phyloP scores from a whole-genome alignment of 2,888 invertebrate species.

The Bimastos eiseni region DNA sequence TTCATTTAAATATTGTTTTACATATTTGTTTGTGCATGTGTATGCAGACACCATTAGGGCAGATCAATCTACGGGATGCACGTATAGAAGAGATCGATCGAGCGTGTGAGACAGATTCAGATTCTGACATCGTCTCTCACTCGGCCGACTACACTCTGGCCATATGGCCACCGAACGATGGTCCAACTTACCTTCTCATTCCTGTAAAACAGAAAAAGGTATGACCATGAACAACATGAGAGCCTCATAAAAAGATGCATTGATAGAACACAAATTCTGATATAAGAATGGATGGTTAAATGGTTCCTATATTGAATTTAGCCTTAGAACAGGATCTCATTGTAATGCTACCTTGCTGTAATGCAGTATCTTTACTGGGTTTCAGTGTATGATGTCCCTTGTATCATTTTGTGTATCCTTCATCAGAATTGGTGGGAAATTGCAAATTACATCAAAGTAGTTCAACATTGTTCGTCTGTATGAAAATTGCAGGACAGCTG shows the following conservation, averaged over 20 bases:
- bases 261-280: too few species aligned
- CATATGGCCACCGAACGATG: conserved; percentile 88
- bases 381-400: too few species aligned
- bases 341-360: too few species aligned
- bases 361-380: too few species aligned
- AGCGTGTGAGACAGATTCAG: conserved; percentile 65
- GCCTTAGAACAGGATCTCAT: too few species aligned
- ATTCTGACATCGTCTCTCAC: conserved; percentile 80
- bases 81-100: conserved; percentile 90
- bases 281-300: too few species aligned
- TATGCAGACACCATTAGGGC: conserved; percentile 80
- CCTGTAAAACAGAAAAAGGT: conserved; percentile 89
- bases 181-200: conserved; percentile 90
- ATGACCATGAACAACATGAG: background rate
- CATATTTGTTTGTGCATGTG: background rate
- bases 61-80: conserved; percentile 92
- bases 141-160: conserved; percentile 76
- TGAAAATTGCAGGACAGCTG: conserved; percentile 65
- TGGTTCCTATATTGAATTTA: too few species aligned
- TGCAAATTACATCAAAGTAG: too few species aligned
- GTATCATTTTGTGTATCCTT: too few species aligned
- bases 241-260: too few species aligned
- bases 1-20: background rate
- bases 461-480: too few species aligned
- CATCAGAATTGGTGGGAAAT: too few species aligned